These are phyloP conservation scores for Acholoe squamosa DNA, from an alignment of 2,888 invertebrate species.

Conservation along the genomic window DNA sequence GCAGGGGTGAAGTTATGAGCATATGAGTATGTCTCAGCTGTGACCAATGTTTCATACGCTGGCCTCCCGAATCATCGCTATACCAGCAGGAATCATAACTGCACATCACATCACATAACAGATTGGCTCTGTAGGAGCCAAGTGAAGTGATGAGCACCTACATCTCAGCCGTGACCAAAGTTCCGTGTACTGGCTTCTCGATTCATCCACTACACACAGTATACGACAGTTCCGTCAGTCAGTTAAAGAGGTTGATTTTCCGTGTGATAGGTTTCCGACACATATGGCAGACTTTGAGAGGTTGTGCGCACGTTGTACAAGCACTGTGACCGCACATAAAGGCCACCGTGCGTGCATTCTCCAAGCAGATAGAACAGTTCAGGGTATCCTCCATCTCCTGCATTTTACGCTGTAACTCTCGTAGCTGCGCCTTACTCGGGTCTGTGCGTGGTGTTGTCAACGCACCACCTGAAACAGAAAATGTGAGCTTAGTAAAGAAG, in stretches of 20 bases:
- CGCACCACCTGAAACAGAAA: background rate
- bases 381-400: slow-evolving; percentile 94
- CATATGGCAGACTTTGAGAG: slow-evolving; percentile 93
- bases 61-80: no score
- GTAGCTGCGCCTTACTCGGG: slow-evolving; percentile 40
- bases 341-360: slow-evolving; percentile 90
- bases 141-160: background rate
- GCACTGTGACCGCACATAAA: slow-evolving; percentile 95
- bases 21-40: no score
- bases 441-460: background rate
- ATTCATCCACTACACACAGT: background rate
- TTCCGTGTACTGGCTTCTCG: no score
- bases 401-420: slow-evolving; percentile 84
- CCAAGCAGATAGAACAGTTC: slow-evolving; percentile 94
- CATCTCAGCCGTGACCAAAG: background rate
- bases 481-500: no score
- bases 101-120: no score
- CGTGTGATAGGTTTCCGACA: slow-evolving; percentile 90
- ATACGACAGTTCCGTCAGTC: background rate
- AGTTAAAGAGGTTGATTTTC: slow-evolving; percentile 85
- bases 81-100: no score
- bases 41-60: no score
- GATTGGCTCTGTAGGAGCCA: no score
- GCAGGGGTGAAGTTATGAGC: no score
- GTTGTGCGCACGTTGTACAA: slow-evolving; percentile 91